phyloP scores from a whole-genome alignment of 2,888 invertebrate species.

The Oxystoma pomonae region DNA sequence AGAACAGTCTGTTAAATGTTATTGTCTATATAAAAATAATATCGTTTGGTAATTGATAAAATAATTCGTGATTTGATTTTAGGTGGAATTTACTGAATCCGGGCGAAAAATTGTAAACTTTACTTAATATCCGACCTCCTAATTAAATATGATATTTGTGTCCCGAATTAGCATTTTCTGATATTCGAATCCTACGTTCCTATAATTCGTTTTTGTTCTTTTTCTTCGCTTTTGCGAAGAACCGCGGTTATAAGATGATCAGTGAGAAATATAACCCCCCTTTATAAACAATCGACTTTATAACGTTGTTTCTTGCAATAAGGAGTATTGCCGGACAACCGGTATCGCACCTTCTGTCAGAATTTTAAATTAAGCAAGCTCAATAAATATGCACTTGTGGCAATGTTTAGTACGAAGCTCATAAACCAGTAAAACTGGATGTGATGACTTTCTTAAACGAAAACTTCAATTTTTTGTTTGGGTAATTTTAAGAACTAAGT shows the following conservation, averaged over 20 bases:
- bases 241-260: not conserved
- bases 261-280: not conserved
- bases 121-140: conserved; percentile 31
- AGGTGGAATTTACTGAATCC: no score
- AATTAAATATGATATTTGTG: conserved; percentile 45
- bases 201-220: not conserved
- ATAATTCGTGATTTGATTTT: no score
- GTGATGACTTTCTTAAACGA: no score
- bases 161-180: conserved; percentile 38
- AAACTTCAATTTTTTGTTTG: no score
- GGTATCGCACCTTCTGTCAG: not conserved
- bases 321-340: not conserved
- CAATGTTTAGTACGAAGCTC: no score
- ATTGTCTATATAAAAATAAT: no score
- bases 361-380: no score
- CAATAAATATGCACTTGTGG: no score
- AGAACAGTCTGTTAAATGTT: no score
- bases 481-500: no score
- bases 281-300: not conserved
- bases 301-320: not conserved
- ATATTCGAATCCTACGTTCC: conserved; percentile 22
- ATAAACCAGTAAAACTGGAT: no score
- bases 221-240: not conserved
- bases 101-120: conserved; percentile 27
- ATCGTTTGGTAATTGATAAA: no score